These are phyloP conservation scores for Acropora tenuis DNA, from an alignment of 64 coral and sea anemone genomes.

Conservation along the genomic window DNA sequence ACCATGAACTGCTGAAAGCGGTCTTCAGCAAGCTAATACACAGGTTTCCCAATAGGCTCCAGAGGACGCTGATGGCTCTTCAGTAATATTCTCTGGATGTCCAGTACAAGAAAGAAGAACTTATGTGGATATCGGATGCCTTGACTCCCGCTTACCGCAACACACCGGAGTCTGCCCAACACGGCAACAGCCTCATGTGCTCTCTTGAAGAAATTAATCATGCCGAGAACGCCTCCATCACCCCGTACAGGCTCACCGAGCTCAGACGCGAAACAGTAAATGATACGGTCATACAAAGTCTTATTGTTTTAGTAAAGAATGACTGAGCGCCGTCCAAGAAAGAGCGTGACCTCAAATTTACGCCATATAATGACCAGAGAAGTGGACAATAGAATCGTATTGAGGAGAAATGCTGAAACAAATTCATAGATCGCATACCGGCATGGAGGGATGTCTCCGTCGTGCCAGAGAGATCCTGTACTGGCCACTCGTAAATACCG, in stretches of 20 bases:
- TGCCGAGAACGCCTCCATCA: constrained; percentile 4
- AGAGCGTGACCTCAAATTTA: background rate
- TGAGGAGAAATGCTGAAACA: constrained; percentile 36
- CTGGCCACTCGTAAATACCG: constrained; percentile 45
- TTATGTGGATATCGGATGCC: constrained; percentile 21
- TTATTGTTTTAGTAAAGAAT: constrained; percentile 1
- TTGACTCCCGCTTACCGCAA: background rate
- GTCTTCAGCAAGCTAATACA: background rate
- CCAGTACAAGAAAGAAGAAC: constrained; percentile 18
- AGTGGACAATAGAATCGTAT: constrained; percentile 53
- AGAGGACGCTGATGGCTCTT: constrained; percentile 14
- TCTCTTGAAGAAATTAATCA: background rate
- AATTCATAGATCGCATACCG: constrained; percentile 38
- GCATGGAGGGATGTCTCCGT: constrained; percentile 44
- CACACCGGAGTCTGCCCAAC: background rate
- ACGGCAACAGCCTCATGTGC: background rate
- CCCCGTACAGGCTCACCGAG: constrained; percentile 2
- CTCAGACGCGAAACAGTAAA: background rate
- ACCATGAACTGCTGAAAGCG: constrained; percentile 18
- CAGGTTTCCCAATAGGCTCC: constrained; percentile 4
- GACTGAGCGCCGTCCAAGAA: background rate
- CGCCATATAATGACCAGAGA: constrained; percentile 31
- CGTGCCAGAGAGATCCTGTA: constrained; percentile 36
- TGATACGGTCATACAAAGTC: constrained; percentile 11
- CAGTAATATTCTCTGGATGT: constrained; percentile 20